phyloP scores from a whole-genome alignment of 2,888 invertebrate genomes.

The Drosophila nigricruria region DNA sequence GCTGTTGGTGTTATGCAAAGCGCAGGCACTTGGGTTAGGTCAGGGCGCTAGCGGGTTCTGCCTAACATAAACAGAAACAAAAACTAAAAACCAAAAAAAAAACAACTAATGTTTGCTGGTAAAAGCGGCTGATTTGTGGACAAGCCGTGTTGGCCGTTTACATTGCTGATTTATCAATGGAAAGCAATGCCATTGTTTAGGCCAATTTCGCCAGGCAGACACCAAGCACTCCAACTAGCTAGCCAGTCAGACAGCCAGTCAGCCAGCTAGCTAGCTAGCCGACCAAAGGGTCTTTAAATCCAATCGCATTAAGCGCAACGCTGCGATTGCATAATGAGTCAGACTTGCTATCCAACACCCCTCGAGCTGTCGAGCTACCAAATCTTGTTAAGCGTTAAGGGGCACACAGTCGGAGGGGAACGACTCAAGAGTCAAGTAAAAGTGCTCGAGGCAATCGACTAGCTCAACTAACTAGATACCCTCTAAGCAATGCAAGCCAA shows the following conservation, averaged over 20 bases:
- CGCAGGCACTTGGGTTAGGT: constrained; percentile 46
- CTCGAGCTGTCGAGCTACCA: constrained; percentile 24
- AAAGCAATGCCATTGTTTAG: constrained; percentile 54
- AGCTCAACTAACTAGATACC: not conserved
- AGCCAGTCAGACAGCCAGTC: not conserved
- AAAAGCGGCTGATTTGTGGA: constrained; percentile 58
- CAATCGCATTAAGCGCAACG: constrained; percentile 59
- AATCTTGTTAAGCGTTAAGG: constrained; percentile 70
- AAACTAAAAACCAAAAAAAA: not conserved
- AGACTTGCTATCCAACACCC: constrained; percentile 10
- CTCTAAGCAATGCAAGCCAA: not conserved
- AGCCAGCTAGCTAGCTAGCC: not conserved
- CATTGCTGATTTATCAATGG: constrained; percentile 60
- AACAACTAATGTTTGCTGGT: constrained; percentile 24
- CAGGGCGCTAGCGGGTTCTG: constrained; percentile 46
- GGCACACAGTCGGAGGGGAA: constrained; percentile 26
- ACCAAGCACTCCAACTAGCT: not conserved
- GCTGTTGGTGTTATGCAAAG: constrained; percentile 52
- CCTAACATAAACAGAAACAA: not conserved
- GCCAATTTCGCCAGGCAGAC: constrained; percentile 39
- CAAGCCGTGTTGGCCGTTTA: constrained; percentile 36
- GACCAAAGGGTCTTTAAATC: constrained; percentile 47
- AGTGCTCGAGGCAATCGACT: not conserved
- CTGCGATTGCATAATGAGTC: constrained; percentile 48
- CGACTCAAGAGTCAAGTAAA: constrained; percentile 19